phyloP scores from a whole-genome alignment of 2,888 invertebrate genomes.

The Lasioglossum malachurum region DNA sequence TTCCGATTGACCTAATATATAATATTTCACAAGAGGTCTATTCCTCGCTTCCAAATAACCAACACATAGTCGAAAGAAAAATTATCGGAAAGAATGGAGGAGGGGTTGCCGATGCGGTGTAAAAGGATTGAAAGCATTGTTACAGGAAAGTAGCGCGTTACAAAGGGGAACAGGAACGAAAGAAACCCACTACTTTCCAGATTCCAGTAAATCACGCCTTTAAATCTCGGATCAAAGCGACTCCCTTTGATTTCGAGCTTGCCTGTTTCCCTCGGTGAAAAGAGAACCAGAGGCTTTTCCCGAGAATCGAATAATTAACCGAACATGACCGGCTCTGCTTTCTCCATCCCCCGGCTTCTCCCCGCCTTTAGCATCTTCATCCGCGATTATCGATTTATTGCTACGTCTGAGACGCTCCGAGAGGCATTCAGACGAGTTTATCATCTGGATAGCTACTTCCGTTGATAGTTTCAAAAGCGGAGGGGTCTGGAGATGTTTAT shows the following conservation, averaged over 20 bases:
- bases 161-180: constrained; percentile 12
- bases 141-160: constrained; percentile 6
- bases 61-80: constrained; percentile 32
- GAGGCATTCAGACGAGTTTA: constrained; percentile 15
- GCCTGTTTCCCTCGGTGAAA: background rate
- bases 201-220: constrained; percentile 53
- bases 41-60: no score
- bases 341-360: background rate
- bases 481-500: background rate
- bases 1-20: no score
- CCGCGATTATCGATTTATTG: constrained; percentile 56
- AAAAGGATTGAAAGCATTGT: constrained; percentile 46
- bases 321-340: constrained; percentile 27
- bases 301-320: constrained; percentile 58
- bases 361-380: background rate
- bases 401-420: constrained; percentile 25
- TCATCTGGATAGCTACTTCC: background rate
- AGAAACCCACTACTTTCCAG: constrained; percentile 25
- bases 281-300: constrained; percentile 11
- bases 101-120: constrained; percentile 12
- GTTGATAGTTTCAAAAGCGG: background rate
- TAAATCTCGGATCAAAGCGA: constrained; percentile 50
- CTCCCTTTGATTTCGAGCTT: constrained; percentile 18
- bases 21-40: no score
- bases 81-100: constrained; percentile 22